These are phyloP conservation scores for Gymnodraco acuticeps DNA, from an alignment of 2,797 vertebrate species.

Conservation along the genomic window DNA sequence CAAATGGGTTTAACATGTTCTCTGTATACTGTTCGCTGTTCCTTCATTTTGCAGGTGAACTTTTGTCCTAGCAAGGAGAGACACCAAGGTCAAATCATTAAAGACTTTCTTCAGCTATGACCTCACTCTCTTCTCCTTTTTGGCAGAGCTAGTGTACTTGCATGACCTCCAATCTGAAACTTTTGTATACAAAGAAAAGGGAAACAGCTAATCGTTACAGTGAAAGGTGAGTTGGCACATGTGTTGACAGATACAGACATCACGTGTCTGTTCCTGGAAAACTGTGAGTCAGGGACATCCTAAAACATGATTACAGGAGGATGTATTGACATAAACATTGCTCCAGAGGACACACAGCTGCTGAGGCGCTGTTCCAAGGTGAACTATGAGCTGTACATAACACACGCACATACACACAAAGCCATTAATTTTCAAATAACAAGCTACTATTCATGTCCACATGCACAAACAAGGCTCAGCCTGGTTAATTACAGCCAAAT, in stretches of 20 bases:
- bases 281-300: slow-evolving; percentile 40
- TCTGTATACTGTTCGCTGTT: slow-evolving; percentile 75
- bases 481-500: slow-evolving; percentile 76
- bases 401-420: slow-evolving; percentile 29
- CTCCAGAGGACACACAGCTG: slow-evolving; percentile 72
- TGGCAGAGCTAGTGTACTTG: slow-evolving; percentile 1
- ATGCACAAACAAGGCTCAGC: slow-evolving; percentile 73
- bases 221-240: slow-evolving; percentile 38
- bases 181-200: slow-evolving; percentile 1
- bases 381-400: slow-evolving; percentile 50
- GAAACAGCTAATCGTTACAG: slow-evolving; percentile 25
- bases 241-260: slow-evolving; percentile 46
- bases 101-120: slow-evolving; percentile 79
- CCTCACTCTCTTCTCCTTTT: slow-evolving; percentile 33
- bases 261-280: slow-evolving; percentile 45
- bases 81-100: slow-evolving; percentile 79
- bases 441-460: slow-evolving; percentile 73
- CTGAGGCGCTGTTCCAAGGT: slow-evolving; percentile 71
- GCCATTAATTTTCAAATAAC: slow-evolving; percentile 73
- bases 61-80: slow-evolving; percentile 77
- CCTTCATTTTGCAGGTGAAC: slow-evolving; percentile 78
- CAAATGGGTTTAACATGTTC: slow-evolving; percentile 76
- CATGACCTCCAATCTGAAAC: slow-evolving; percentile 20
- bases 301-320: slow-evolving; percentile 66
- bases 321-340: slow-evolving; percentile 57